phyloP scores from a whole-genome alignment of 2,113 vertebrate genomes.

The Podilymbus podiceps region DNA sequence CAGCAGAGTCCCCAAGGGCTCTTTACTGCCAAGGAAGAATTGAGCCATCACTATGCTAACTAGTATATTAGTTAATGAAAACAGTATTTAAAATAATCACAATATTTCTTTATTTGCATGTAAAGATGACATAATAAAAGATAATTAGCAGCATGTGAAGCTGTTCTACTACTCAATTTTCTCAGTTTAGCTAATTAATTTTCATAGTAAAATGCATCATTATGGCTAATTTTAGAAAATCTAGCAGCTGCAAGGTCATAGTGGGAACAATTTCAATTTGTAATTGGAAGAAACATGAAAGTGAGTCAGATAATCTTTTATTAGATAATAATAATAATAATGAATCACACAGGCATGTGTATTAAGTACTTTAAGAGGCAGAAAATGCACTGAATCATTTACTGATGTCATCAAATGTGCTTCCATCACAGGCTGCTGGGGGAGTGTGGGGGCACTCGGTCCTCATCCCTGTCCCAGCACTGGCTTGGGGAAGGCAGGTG shows the following conservation, averaged over 20 bases:
- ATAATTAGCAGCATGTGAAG: slow-evolving; percentile 69
- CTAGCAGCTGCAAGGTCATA: slow-evolving; percentile 70
- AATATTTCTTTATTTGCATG: slow-evolving; percentile 76
- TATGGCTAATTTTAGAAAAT: slow-evolving; percentile 73
- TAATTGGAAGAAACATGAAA: slow-evolving; percentile 67
- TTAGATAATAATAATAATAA: slow-evolving; percentile 64
- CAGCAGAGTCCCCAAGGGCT: background rate
- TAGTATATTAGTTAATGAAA: slow-evolving; percentile 60
- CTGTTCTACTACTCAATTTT: slow-evolving; percentile 65
- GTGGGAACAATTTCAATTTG: slow-evolving; percentile 63
- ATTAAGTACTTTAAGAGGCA: slow-evolving; percentile 35
- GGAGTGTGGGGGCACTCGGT: background rate
- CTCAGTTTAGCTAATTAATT: slow-evolving; percentile 74
- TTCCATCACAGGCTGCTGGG: background rate
- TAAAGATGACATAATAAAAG: slow-evolving; percentile 72
- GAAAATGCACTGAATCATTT: slow-evolving; percentile 36
- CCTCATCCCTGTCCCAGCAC: background rate
- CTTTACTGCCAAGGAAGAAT: background rate
- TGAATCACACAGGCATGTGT: slow-evolving; percentile 4
- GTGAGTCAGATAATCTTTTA: slow-evolving; percentile 70
- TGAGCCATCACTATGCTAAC: slow-evolving; percentile 7
- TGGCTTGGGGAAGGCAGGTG: rapidly evolving
- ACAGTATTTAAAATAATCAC: slow-evolving; percentile 68
- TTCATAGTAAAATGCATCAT: slow-evolving; percentile 69
- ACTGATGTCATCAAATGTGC: background rate